phyloP scores from a whole-genome alignment of 2,797 vertebrate species.

The Ibycter americanus region DNA sequence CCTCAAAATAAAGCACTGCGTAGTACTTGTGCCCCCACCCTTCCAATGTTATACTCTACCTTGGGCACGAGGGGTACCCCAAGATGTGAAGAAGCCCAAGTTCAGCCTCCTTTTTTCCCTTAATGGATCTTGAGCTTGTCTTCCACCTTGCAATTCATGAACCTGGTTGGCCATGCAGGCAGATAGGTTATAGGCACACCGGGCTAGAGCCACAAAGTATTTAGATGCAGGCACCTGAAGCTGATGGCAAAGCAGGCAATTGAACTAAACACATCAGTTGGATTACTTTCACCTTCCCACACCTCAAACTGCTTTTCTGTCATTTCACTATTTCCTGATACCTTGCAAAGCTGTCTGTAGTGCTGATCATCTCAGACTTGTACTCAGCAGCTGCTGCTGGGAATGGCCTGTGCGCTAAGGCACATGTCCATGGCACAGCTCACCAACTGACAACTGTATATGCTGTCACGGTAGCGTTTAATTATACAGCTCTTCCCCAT shows the following conservation, averaged over 20 bases:
- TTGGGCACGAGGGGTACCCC: background rate
- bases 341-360: background rate
- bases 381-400: background rate
- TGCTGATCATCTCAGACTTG: background rate
- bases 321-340: background rate
- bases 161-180: background rate
- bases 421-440: background rate
- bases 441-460: background rate
- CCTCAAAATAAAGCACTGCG: background rate
- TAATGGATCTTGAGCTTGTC: background rate
- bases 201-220: background rate
- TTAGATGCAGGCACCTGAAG: background rate
- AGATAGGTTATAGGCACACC: background rate
- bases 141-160: background rate
- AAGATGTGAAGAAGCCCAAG: background rate
- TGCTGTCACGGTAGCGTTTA: background rate
- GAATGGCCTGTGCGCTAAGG: background rate
- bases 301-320: background rate
- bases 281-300: background rate
- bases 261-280: background rate
- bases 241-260: background rate
- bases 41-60: background rate
- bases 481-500: background rate
- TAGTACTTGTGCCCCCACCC: background rate
- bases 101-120: background rate